A percentile compares a stretch with the other conserved stretches of the same genome.
Evolutionary conservation across 2,888 invertebrate genomes (phyloP).

Genomic region (Xestia c-nigrum): DNA sequence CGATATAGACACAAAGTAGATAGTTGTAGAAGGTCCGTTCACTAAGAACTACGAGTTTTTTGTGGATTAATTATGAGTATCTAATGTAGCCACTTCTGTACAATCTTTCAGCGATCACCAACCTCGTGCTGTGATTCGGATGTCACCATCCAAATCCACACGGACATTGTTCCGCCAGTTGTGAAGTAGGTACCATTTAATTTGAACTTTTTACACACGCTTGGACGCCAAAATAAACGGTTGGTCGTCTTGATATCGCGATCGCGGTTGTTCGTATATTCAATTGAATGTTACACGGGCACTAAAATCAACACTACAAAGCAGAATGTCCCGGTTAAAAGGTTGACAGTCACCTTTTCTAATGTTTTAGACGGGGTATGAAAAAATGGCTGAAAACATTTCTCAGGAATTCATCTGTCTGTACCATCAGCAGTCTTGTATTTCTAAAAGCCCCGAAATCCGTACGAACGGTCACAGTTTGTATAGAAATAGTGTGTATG

Average conservation of each 20-base stretch:
- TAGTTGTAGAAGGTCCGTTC: neutral
- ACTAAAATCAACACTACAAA: neutral
- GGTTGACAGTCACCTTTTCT: too few species aligned
- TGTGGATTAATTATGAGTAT: too few species aligned
- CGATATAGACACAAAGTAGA: slow-evolving; percentile 28
- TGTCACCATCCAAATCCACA: neutral
- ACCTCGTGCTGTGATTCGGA: neutral
- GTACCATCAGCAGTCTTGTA: neutral
- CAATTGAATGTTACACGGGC: too few species aligned
- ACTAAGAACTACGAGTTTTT: neutral
- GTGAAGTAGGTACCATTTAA: neutral
- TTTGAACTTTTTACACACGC: neutral
- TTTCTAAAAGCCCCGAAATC: neutral
- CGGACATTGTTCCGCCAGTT: neutral
- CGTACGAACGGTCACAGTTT: too few species aligned
- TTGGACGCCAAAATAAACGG: neutral
- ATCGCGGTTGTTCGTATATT: too few species aligned
- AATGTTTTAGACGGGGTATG: neutral
- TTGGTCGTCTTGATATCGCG: neutral
- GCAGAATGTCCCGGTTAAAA: too few species aligned
- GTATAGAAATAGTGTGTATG: neutral
- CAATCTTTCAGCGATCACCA: neutral
- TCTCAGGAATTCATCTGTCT: neutral
- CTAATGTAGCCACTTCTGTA: neutral
- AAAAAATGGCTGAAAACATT: neutral